phyloP scores from a whole-genome alignment of 2,113 vertebrate species.

The Ranitomeya variabilis region DNA sequence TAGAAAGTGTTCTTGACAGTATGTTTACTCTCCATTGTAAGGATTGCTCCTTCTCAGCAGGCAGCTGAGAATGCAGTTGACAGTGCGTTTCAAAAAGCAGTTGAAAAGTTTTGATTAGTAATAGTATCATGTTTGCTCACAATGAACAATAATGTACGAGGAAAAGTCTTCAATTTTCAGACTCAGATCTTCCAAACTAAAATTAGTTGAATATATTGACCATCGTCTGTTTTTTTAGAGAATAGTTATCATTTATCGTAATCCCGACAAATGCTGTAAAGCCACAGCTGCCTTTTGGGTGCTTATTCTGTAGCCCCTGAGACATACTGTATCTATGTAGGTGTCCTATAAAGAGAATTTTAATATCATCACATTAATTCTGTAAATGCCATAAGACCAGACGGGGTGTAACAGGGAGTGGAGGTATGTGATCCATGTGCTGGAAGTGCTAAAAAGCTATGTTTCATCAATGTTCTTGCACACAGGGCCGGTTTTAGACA shows the following conservation, averaged over 20 bases:
- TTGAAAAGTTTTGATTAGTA: constrained; percentile 16
- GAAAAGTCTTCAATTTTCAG: neutral
- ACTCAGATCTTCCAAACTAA: neutral
- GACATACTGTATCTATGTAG: neutral
- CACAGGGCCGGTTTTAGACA: too few species aligned
- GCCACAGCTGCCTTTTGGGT: neutral
- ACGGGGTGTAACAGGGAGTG: too few species aligned
- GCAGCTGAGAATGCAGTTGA: constrained; percentile 5
- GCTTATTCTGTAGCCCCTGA: neutral
- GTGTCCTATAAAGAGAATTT: neutral
- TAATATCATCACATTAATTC: neutral
- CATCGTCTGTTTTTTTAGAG: neutral
- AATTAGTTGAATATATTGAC: neutral
- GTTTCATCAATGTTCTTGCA: too few species aligned
- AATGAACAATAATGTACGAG: neutral
- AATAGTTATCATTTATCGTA: neutral
- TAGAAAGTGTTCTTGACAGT: constrained; percentile 9
- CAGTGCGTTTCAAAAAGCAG: neutral
- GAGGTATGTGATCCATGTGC: too few species aligned
- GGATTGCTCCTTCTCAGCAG: neutral
- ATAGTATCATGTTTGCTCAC: neutral
- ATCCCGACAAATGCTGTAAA: neutral
- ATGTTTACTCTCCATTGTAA: constrained; percentile 23
- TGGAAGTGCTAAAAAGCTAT: too few species aligned
- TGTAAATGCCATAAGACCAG: too few species aligned